Percentiles rank a stretch among this genome's conserved stretches.
These are phyloP conservation scores for Agapornis canus DNA, from an alignment of 2,797 vertebrate genomes.

Conservation along the genomic window DNA sequence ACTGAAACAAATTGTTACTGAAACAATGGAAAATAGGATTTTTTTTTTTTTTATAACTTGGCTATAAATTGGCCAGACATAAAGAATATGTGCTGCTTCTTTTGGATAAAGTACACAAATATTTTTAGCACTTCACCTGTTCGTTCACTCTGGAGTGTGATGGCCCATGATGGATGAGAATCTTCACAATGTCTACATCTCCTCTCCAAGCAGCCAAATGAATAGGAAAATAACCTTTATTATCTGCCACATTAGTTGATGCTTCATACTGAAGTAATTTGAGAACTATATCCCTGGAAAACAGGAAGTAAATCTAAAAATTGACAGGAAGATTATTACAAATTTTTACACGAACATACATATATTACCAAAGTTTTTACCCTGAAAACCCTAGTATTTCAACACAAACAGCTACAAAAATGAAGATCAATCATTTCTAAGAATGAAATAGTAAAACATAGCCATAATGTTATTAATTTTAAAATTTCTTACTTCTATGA, in stretches of 20 bases:
- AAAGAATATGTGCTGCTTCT: constrained; percentile 3
- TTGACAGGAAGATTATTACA: constrained; percentile 18
- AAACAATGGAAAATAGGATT: neutral
- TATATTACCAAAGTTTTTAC: neutral
- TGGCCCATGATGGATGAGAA: constrained; percentile 92
- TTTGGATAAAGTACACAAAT: neutral
- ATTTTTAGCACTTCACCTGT: constrained; percentile 82
- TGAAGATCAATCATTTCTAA: neutral
- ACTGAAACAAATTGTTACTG: neutral
- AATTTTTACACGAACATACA: neutral
- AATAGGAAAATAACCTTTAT: constrained; percentile 95
- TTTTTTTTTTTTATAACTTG: neutral
- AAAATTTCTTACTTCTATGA: neutral
- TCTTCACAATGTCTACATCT: constrained; percentile 94
- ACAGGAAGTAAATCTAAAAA: constrained; percentile 54
- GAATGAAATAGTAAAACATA: neutral
- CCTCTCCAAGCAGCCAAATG: constrained; percentile 97
- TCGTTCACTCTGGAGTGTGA: constrained; percentile 94
- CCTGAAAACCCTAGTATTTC: neutral
- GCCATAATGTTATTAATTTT: neutral
- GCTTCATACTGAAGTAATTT: constrained; percentile 95
- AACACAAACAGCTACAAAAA: neutral
- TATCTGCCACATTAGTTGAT: constrained; percentile 91
- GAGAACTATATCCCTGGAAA: constrained; percentile 90
- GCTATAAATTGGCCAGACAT: neutral